phyloP scores from a whole-genome alignment of 2,113 vertebrate species.

The Catharus bicknelli region DNA sequence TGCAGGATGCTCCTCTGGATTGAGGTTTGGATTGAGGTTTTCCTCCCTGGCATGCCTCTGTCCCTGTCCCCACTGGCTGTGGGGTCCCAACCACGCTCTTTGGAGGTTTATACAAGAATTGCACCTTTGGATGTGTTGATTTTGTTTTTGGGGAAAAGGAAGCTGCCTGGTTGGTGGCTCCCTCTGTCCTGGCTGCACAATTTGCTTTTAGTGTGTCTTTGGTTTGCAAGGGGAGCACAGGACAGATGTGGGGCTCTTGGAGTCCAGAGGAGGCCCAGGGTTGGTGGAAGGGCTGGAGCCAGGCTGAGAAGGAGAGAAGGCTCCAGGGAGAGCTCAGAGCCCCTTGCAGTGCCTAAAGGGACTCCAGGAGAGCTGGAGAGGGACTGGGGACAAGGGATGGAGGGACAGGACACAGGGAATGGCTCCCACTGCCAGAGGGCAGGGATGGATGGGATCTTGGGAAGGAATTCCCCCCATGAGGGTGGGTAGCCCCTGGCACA shows the following conservation, averaged over 20 bases:
- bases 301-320: neutral
- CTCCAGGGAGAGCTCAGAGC: neutral
- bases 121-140: neutral
- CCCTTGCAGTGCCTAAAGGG: accelerated
- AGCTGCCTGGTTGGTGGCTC: neutral
- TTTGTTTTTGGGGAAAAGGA: accelerated
- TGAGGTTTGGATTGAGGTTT: neutral
- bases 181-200: neutral
- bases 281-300: neutral
- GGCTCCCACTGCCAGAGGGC: neutral
- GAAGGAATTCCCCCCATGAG: neutral
- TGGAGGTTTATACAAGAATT: neutral
- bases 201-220: neutral
- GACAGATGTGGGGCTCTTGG: neutral
- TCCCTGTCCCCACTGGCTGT: accelerated
- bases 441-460: accelerated
- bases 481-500: neutral
- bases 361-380: neutral
- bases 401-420: neutral
- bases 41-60: too few relatives aligned
- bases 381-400: too few relatives aligned
- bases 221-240: neutral
- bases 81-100: accelerated
- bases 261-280: neutral
- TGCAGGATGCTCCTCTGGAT: neutral